Conservation (phyloP, 2,797 vertebrate species). For the Typhlichthys subterraneus region DNA sequence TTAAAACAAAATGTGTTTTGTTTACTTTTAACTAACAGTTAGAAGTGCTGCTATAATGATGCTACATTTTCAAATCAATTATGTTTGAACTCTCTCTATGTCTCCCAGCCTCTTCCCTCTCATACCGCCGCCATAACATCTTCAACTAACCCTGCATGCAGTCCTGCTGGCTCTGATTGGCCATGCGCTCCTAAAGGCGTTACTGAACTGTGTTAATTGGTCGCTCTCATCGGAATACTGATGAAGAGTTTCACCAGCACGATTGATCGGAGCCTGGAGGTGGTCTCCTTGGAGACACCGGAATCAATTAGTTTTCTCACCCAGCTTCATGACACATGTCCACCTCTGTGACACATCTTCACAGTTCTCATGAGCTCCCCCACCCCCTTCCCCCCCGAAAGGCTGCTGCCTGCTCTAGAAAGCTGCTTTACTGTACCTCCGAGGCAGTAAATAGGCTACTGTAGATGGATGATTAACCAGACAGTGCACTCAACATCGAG, state of each 20-base stretch:
- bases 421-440: conserved; percentile 22
- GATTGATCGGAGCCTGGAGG: conserved; percentile 64
- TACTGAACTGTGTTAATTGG: conserved; percentile 54
- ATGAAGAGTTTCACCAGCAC: conserved; percentile 54
- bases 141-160: conserved; percentile 11
- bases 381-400: no score
- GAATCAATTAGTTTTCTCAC: conserved; percentile 65
- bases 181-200: conserved; percentile 30
- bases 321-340: conserved; percentile 44
- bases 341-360: conserved; percentile 31
- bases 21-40: neutral
- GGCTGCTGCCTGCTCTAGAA: neutral
- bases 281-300: conserved; percentile 62
- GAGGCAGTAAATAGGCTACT: neutral
- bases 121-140: conserved; percentile 5
- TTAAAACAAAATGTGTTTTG: neutral
- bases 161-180: conserved; percentile 7
- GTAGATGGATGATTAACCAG: no score
- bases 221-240: conserved; percentile 58
- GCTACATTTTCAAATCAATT: conserved; percentile 1
- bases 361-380: conserved; percentile 37
- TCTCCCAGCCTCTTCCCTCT: neutral
- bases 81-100: neutral
- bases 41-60: neutral
- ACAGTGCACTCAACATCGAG: no score